Evolutionary conservation across 1,140 invertebrate genomes (phyloP), one percentile per base, ranked within the genome.

Genomic region (Pteromalus puparum): DNA sequence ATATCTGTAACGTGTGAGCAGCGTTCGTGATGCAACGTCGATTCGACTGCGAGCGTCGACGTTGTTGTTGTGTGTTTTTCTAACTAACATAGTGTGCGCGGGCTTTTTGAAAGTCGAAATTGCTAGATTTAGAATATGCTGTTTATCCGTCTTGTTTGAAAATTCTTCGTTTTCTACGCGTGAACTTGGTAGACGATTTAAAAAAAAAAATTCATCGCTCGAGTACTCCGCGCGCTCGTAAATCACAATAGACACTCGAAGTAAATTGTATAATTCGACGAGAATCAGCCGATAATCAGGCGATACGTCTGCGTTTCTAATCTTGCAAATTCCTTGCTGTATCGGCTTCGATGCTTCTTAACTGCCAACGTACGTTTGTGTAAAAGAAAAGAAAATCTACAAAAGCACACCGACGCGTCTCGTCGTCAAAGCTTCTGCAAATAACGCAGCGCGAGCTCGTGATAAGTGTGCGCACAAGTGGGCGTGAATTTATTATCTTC

Each of bases 401-500:
- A 53, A 68, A 26, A 68, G n/a, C 68, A 13, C 68, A 21, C 48
- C 2, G 65, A 65, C 5, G n/a, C 65, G 65, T 34, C 30, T 34
- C 30, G 30, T 6, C 18, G 48, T 21, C 48, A 21, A 18, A 53
- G 48, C 18, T 53, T 73, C 28, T 48, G 38, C 30, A 79, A 68
- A 68, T 26, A 68, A 48, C 79, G 18, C 70, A 24, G 15, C 0
- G 12, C 15, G 38, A 48, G 48, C 48, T 34, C 21, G 18, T n/a
- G 67, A 72, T 53, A 48, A 53, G 38, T 34, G 13, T 53, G 30
- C 61, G 46, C 28, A 4, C 67, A 81, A 72, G 67, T 72, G 68
- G 79, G 67, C 79, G 79, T 72, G 38, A 81, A 81, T 81, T 81
- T 81, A 81, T 81, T 81, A 81, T 65, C 65, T 77, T 24, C 30